Percentiles rank a stretch among this genome's conserved stretches.
These are phyloP conservation scores for Synanthedon formicaeformis DNA, from an alignment of 2,888 invertebrate species.

Conservation along the genomic window DNA sequence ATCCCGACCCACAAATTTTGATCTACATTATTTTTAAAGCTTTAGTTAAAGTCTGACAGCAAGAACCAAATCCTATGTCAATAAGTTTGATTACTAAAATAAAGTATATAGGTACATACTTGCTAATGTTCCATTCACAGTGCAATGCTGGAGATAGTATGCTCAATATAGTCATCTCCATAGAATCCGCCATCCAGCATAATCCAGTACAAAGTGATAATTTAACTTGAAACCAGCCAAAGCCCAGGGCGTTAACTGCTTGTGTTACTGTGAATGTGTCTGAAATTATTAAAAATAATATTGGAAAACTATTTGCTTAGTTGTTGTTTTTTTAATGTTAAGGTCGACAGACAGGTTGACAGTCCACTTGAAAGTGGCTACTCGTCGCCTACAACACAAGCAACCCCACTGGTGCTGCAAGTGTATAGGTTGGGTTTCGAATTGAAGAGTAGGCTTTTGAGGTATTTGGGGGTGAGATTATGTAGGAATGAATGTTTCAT, in stretches of 20 bases:
- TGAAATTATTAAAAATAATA: conserved; percentile 35
- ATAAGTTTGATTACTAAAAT: neutral
- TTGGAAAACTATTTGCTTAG: neutral
- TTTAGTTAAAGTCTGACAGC: no score
- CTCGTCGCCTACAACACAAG: no score
- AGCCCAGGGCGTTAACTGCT: conserved; percentile 87
- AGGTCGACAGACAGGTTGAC: no score
- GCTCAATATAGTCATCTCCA: conserved; percentile 98
- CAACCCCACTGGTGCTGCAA: no score
- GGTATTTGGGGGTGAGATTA: no score
- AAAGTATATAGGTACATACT: conserved; percentile 34
- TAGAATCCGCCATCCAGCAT: conserved; percentile 97
- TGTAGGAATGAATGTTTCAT: no score
- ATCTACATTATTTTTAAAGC: no score
- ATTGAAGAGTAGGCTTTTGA: no score
- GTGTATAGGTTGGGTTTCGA: no score
- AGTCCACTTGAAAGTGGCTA: no score
- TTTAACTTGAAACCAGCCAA: conserved; percentile 92
- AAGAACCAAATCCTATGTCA: no score
- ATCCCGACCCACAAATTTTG: no score
- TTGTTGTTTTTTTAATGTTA: neutral
- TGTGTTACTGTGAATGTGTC: conserved; percentile 89
- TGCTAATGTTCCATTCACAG: conserved; percentile 92
- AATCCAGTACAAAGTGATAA: conserved; percentile 86
- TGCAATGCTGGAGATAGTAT: conserved; percentile 93